Base-by-base conservation (phyloP, 2,888 invertebrate species). In the Caenorhabditis zanzibari region DNA sequence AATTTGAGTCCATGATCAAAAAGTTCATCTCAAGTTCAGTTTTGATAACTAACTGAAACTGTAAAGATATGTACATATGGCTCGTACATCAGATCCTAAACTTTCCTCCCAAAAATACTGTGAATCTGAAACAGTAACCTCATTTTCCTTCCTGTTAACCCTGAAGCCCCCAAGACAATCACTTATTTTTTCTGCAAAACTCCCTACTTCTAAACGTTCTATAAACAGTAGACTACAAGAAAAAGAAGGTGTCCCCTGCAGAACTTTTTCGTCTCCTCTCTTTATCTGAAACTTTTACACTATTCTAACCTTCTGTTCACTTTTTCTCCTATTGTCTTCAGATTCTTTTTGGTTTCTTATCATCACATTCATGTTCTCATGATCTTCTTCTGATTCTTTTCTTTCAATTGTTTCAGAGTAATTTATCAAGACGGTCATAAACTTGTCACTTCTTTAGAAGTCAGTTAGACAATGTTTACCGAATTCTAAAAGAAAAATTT, bases 381-480 rank as follows among this genome's bases (percentile, higher is more conserved):
- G 66, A 49, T 68, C 38, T 68, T 38, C n/a, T 68, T 16, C 52
- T 52, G 49, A 14, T 16, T 66, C 49, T 4, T 26, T 19, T 12
- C 49, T 19, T 35, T 35, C 52, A 35, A 68, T 68, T 68, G 68
- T 54, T 68, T 66, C 66, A 32, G 22, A 52, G 66, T 52, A 66
- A 68, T 54, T 54, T 54, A 22, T 68, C 54, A 68, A 66, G 66
- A 32, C 49, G 66, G 66, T 68, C 68, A 68, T 68, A 38, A 68
- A 68, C 68, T 68, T 68, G 68, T 68, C 68, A 54, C 38, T 68
- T 54, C n/a, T 54, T 68, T 68, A 22, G 49, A 22, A 22, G 6
- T 49, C n/a, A 19, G 1, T n/a, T 49, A 14, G 14, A 49, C n/a
- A 66, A 66, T 66, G 26, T 66, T 52, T 66, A 52, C 28, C 47